Evolutionary conservation across 1,140 invertebrate genomes (phyloP), one percentile per base, ranked within the genome.

Genomic region (Drosophila tropicalis): DNA sequence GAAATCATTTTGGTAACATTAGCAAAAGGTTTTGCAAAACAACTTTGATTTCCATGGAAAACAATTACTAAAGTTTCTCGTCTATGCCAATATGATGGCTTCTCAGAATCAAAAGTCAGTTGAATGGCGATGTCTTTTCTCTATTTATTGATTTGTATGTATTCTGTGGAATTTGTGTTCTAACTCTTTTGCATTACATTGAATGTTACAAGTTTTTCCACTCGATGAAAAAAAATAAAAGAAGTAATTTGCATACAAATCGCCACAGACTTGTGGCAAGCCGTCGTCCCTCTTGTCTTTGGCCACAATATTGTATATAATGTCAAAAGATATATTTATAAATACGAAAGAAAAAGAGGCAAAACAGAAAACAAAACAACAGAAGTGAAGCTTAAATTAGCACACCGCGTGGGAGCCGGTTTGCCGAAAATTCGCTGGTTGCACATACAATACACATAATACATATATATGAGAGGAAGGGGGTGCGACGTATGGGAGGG

Each of bases 341-440:
- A 87, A 87, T 82, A 87, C 57, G 71, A 68, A 67, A 29, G 29
- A 29, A 32, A 70, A 56, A 34, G 64, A 40, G 13, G 62, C 62
- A 29, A 25, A 62, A 44, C 56, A 41, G 12, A 41, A 7, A 57
- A 61, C 44, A 72, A n/a, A 22, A 55, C 66, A 78, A 76, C 72
- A 79, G 67, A 87, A 87, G 80, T 87, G 80, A 73, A 87, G 84
- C 82, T 87, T 74, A 89, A 87, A 87, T 87, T 89, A 87, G 84
- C 84, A 89, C 84, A 89, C 70, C 89, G 84, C 84, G 84, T 87
- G 84, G 84, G 84, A 87, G 84, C 83, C 80, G 72, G 84, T 89
- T 87, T 77, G 76, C 57, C 56, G 5, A 58, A 58, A 58, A 36
- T 34, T 71, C 17, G 70, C 56, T 61, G 67, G 34, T n/a, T 51